These are phyloP conservation scores for Dicyrtomina minuta DNA, from an alignment of 2,888 invertebrate genomes.

Conservation along the genomic window DNA sequence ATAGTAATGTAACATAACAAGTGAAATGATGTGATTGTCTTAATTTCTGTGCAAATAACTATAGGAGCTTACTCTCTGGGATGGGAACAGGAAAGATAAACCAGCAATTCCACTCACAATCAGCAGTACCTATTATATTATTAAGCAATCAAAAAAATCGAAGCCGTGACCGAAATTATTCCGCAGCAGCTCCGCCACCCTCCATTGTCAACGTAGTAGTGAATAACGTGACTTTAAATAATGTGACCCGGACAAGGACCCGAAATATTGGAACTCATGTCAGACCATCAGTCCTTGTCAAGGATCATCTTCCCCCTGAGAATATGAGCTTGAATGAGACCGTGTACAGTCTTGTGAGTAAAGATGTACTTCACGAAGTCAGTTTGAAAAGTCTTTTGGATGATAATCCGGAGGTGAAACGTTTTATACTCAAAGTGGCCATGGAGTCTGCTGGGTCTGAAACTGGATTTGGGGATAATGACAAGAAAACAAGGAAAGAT, in stretches of 20 bases:
- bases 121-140: too few species aligned
- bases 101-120: too few species aligned
- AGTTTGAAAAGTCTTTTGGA: conserved; percentile 14
- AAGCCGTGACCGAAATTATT: too few species aligned
- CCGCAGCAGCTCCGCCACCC: conserved; percentile 1
- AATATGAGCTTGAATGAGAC: neutral
- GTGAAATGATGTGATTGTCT: too few species aligned
- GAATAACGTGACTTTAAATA: neutral
- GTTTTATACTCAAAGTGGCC: conserved; percentile 3
- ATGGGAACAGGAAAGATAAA: too few species aligned
- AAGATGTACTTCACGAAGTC: conserved; percentile 10
- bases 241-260: too few species aligned
- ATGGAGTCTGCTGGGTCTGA: conserved; percentile 2
- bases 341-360: conserved; percentile 6
- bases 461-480: too few species aligned
- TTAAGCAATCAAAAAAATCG: too few species aligned
- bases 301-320: neutral
- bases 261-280: conserved; percentile 10
- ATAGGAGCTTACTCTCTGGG: too few species aligned
- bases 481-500: too few species aligned
- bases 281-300: neutral
- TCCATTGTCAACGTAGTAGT: neutral
- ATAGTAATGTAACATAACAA: too few species aligned
- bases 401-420: conserved; percentile 14
- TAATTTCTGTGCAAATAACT: too few species aligned